phyloP scores from a whole-genome alignment of 2,797 vertebrate species.

The Sandelia bainsii region DNA sequence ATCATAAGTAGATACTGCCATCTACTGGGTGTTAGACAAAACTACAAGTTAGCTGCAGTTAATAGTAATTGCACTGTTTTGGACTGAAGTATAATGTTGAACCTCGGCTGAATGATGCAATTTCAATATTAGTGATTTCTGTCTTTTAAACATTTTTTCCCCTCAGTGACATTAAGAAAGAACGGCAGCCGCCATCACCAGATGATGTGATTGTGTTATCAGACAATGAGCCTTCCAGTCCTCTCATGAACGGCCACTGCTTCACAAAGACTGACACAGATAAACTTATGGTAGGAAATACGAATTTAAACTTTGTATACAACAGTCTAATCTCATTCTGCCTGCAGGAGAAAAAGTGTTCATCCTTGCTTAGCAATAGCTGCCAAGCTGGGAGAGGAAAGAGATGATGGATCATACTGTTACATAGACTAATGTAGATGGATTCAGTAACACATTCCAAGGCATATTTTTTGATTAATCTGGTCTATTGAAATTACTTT shows the following conservation, averaged over 20 bases:
- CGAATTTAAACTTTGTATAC: background rate
- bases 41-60: constrained; percentile 32
- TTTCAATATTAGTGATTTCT: background rate
- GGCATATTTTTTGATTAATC: background rate
- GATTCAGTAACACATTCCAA: background rate
- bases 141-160: background rate
- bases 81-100: background rate
- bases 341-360: background rate
- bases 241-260: constrained; percentile 91
- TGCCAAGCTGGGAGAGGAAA: background rate
- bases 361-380: background rate
- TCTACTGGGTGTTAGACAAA: constrained; percentile 67
- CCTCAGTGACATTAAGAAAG: constrained; percentile 89
- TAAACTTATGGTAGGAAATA: constrained; percentile 90
- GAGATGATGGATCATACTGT: background rate
- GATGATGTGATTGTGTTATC: constrained; percentile 97
- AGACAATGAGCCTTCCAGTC: constrained; percentile 94
- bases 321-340: background rate
- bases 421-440: background rate
- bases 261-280: constrained; percentile 90
- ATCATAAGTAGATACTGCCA: constrained; percentile 58
- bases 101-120: background rate
- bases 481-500: background rate
- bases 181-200: constrained; percentile 88
- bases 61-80: background rate